phyloP scores from a whole-genome alignment of 2,113 vertebrate genomes.

The Felis catus region F.catus_Fca126_mat1.0 CM031421.1:57147001-57147500 shows the following conservation, averaged over 20 bases:
- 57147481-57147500: neutral
- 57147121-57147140: neutral
- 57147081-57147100: neutral
- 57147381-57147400: neutral
- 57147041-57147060: neutral
- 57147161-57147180: neutral
- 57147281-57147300: slow-evolving; percentile 17
- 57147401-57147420: neutral
- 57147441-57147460: neutral
- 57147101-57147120: neutral
- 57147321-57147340: neutral
- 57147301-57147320: neutral
- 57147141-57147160: slow-evolving; percentile 1
- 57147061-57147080: neutral
- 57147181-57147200: slow-evolving; percentile 19
- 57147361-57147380: neutral
- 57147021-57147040: neutral
- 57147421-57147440: neutral
- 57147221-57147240: slow-evolving; percentile 15
- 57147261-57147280: neutral
- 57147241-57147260: neutral
- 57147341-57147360: neutral
- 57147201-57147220: neutral
- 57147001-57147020: neutral
- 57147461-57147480: neutral